Evolutionary conservation across 1,140 invertebrate genomes (phyloP), one percentile per base, ranked within the genome.

Genomic region (Sarcophaga bullata): DNA sequence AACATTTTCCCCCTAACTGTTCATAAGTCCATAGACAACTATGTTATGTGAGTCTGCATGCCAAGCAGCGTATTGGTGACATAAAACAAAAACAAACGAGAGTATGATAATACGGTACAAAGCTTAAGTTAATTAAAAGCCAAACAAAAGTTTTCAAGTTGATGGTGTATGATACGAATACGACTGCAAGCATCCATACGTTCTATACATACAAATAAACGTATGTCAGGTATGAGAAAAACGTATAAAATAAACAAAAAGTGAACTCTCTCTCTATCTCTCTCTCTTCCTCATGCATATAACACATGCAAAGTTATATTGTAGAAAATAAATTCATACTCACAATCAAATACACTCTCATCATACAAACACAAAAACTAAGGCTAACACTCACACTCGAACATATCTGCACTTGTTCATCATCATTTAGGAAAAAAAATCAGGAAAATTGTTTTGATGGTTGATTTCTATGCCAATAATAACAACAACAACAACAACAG

Each of bases 51-150:
- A 37, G 25, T 2, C 25, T 37, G 25, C 25, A 37, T 37, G 4
- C 25, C 25, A 37, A 37, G n/a, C n/a, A n/a, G 62, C 19, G 8
- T 68, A 17, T 19, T 17, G 19, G 62, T 19, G n/a, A 68, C 17
- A 68, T 25, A 68, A 68, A 19, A 68, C 62, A 17, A 68, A 68
- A 68, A 25, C 62, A 25, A 68, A n/a, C 62, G 25, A 37, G 25
- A 68, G 62, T 19, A 68, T 68, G n/a, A 19, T 68, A 68, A 25
- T 19, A 68, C 19, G 62, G 62, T 8, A 68, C 9, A 13, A n/a
- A 68, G 62, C 62, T 68, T 68, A 68, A 68, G 62, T 68, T 68
- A 68, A 68, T 68, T 68, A 68, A 68, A 68, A 68, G 62, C 62
- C 19, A 68, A 68, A 68, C 62, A 68, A 68, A 17, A 68, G n/a